A percentile compares a stretch with the other conserved stretches of the same genome.
phyloP scores from a whole-genome alignment of 2,797 vertebrate genomes.

The Myotis daubentonii region DNA sequence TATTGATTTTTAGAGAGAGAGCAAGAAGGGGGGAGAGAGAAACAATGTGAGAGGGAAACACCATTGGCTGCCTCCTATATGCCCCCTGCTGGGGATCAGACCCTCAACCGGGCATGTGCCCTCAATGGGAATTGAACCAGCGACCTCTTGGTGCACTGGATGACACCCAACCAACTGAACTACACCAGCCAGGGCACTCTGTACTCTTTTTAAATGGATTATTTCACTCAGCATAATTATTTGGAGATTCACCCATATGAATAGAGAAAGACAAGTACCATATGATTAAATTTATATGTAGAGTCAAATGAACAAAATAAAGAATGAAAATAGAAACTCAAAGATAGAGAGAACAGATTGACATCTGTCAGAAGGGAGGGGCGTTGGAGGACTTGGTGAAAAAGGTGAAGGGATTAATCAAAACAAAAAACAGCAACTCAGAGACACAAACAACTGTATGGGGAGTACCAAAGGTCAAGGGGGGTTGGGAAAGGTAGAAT shows the following conservation, averaged over 20 bases:
- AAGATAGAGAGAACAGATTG: not conserved
- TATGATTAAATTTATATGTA: not conserved
- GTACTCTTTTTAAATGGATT: not conserved
- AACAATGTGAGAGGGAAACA: too few relatives aligned
- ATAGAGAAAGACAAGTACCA: not conserved
- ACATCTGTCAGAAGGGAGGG: too few relatives aligned
- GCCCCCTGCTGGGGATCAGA: too few relatives aligned
- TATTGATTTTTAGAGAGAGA: too few relatives aligned
- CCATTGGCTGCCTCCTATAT: too few relatives aligned
- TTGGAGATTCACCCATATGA: not conserved
- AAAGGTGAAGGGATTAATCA: not conserved
- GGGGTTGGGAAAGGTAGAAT: too few relatives aligned
- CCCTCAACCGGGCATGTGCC: too few relatives aligned
- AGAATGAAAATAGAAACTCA: not conserved
- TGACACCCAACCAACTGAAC: too few relatives aligned
- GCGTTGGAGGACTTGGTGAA: too few relatives aligned
- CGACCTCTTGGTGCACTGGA: too few relatives aligned
- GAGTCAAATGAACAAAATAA: not conserved
- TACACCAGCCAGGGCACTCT: not conserved
- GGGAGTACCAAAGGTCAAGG: not conserved
- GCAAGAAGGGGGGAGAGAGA: too few relatives aligned
- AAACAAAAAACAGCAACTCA: not conserved
- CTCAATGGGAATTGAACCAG: too few relatives aligned
- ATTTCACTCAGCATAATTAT: constrained; percentile 24
- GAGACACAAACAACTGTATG: not conserved